A percentile compares a stretch with the other conserved stretches of the same genome.
These are phyloP conservation scores for Xiphorhynchus elegans DNA, from an alignment of 2,113 vertebrate genomes.

Conservation along the genomic window DNA sequence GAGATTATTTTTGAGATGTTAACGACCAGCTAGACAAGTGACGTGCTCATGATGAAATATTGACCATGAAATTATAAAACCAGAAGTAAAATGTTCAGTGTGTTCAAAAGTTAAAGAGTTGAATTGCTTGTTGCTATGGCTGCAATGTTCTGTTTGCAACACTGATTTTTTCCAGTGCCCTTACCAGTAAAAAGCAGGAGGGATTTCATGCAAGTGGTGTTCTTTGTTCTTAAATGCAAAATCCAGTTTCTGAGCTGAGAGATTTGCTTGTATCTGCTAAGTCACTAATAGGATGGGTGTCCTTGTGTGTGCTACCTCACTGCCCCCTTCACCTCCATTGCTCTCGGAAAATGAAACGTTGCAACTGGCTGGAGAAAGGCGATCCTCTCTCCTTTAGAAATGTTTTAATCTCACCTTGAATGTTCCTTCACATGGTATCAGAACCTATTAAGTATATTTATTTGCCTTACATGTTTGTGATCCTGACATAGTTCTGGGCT, in stretches of 20 bases:
- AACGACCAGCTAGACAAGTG: background rate
- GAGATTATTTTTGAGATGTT: background rate
- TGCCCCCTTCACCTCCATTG: background rate
- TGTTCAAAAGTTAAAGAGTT: constrained; percentile 6
- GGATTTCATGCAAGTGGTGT: background rate
- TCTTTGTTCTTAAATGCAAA: background rate
- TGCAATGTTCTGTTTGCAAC: constrained; percentile 16
- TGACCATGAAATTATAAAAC: constrained; percentile 19
- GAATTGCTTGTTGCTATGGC: constrained; percentile 54
- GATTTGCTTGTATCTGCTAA: background rate
- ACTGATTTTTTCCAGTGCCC: background rate
- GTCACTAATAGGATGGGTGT: background rate
- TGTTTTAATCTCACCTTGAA: constrained; percentile 10
- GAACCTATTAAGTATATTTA: background rate
- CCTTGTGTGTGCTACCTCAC: background rate
- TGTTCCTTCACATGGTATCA: background rate
- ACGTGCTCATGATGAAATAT: background rate
- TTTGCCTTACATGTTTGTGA: background rate
- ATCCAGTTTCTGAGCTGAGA: background rate
- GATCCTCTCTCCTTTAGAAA: background rate
- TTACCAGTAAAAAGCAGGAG: background rate
- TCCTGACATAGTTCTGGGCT: background rate
- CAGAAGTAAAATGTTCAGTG: constrained; percentile 15
- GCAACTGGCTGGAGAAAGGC: background rate
- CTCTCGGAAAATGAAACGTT: background rate